A percentile compares a stretch with the other conserved stretches of the same genome.
phyloP scores from a whole-genome alignment of 1,140 invertebrate genomes.

The Eubasilissa regina region DNA sequence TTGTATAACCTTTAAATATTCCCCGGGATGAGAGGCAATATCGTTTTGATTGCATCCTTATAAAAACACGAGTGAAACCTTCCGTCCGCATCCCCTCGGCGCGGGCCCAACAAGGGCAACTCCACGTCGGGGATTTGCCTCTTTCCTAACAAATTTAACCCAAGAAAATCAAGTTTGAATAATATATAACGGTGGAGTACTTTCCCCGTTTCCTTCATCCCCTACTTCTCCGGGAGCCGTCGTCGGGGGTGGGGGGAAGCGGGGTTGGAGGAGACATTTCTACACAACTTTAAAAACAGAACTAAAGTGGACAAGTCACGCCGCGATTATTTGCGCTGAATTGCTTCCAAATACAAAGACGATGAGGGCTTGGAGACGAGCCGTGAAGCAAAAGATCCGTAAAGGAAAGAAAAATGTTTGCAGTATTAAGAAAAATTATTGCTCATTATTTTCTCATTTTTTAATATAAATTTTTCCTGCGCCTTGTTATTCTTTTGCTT shows the following conservation, averaged over 20 bases:
- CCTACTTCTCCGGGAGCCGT: not conserved
- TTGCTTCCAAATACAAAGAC: slow-evolving; percentile 6
- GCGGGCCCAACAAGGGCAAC: slow-evolving; percentile 53
- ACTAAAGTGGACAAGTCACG: slow-evolving; percentile 34
- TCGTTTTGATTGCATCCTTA: slow-evolving; percentile 58
- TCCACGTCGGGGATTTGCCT: slow-evolving; percentile 59
- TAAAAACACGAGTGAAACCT: slow-evolving; percentile 48
- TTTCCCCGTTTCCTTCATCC: slow-evolving; percentile 25
- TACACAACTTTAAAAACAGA: slow-evolving; percentile 29
- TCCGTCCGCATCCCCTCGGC: slow-evolving; percentile 23
- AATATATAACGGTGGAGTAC: slow-evolving; percentile 59
- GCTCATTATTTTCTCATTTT: not conserved
- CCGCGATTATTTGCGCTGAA: slow-evolving; percentile 30
- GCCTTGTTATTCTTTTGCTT: too few species aligned
- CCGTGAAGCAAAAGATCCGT: too few species aligned
- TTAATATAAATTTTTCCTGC: too few species aligned
- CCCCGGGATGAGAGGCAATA: slow-evolving; percentile 51
- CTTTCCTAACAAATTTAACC: slow-evolving; percentile 61
- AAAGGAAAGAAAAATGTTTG: not conserved
- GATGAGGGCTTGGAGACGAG: too few species aligned
- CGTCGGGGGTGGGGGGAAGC: not conserved
- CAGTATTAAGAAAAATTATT: not conserved
- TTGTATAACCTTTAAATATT: slow-evolving; percentile 40
- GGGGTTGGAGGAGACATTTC: slow-evolving; percentile 24
- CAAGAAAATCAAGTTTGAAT: slow-evolving; percentile 61